Evolutionary conservation across 2,113 vertebrate genomes (phyloP), one percentile per base, ranked within the genome.

Genomic region (Connochaetes taurinus): DNA sequence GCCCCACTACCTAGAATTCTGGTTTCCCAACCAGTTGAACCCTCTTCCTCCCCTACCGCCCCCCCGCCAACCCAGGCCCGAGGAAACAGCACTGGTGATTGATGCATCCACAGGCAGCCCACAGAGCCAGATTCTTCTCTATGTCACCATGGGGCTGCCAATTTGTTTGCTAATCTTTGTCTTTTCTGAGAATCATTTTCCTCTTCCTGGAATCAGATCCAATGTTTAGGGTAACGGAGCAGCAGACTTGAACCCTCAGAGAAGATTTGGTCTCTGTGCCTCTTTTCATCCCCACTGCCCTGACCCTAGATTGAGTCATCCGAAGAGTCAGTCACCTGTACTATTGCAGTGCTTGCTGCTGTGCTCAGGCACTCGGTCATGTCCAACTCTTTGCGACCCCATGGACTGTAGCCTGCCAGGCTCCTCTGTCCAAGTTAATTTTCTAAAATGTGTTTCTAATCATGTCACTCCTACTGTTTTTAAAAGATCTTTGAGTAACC

Each of bases 161-260:
- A 91, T 53, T 89, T 96, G 47, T 97, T 67, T 91, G 94, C 40
- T 58, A 84, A 58, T 92, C 57, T 96, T 96, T 91, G 40, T 80
- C 92, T 90, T 93, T 64, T 83, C 94, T 62, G 45, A 95, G 64
- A 95, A 85, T 93, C 25, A 64, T 76, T 95, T 97, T 84, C 40
- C n/a, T 90, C 64, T 97, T 97, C 92, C 62, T 97, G 53, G 62
- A 92, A 94, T 95, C 74, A 90, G 23, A 96, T 40, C 53, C 86
- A 94, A 7, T 82, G 19, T 93, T 95, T 86, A 94, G 40, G 78
- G 58, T 94, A 93, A 96, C 31, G 8, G 62, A 92, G 21, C 25
- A 95, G 71, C 8, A 53, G 52, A 91, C 23, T 57, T 57, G 23
- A 87, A 31, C 87, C 31, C 58, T 57, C 50, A 97, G 83, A 88